Conservation (phyloP, 30 jellyfish, hydroid and myxozoan species). For the Pelagia noctiluca region DNA sequence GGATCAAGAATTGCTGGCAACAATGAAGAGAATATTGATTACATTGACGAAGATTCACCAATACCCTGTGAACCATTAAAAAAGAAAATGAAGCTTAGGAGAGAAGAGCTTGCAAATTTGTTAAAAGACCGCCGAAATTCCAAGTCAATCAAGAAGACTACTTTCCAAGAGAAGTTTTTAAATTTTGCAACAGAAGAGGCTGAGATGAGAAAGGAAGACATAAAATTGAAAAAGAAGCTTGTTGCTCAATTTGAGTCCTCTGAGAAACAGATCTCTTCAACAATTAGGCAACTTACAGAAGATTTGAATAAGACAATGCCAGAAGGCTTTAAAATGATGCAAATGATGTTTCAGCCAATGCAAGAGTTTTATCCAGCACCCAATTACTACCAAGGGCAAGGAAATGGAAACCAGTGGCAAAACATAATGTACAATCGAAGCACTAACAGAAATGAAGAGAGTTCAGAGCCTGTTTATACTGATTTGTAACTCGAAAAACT, state of each 20-base stretch:
- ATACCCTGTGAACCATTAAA: not conserved
- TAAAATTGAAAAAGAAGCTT: not conserved
- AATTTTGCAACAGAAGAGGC: not conserved
- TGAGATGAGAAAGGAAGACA: not conserved
- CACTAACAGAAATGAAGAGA: too few species aligned
- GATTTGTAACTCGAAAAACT: not conserved
- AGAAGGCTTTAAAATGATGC: not conserved
- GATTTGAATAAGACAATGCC: not conserved
- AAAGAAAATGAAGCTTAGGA: not conserved
- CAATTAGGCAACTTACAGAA: not conserved
- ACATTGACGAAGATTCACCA: not conserved
- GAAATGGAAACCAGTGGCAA: too few species aligned
- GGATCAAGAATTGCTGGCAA: too few species aligned
- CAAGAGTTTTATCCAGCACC: conserved; percentile 23
- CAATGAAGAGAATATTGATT: not conserved
- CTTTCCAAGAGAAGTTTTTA: not conserved
- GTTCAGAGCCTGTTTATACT: too few species aligned
- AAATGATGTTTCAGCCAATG: not conserved
- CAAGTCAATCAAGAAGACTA: not conserved
- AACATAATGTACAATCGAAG: too few species aligned
- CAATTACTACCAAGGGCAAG: too few species aligned
- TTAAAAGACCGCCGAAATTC: not conserved
- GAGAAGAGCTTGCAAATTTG: not conserved
- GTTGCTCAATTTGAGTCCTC: not conserved
- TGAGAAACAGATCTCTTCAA: not conserved